Percentiles rank a stretch among this genome's conserved stretches.
Evolutionary conservation across 2,113 vertebrate genomes (phyloP).

Genomic region (Hippopotamus amphibius): DNA sequence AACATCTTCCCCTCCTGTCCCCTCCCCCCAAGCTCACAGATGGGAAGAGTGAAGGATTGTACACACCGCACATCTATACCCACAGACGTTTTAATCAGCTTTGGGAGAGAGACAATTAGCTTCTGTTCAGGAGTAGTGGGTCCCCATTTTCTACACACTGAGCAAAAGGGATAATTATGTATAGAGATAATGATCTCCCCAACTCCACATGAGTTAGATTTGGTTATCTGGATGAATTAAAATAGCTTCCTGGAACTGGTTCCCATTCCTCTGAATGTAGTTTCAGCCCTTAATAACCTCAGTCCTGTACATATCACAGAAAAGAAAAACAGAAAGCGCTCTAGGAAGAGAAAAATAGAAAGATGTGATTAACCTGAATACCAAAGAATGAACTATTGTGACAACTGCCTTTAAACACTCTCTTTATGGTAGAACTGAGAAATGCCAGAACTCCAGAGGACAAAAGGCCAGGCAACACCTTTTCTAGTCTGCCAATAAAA

Average conservation of each 20-base stretch:
- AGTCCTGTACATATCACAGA: not conserved
- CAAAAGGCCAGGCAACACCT: not conserved
- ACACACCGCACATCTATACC: not conserved
- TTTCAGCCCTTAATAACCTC: conserved; percentile 34
- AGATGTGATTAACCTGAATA: not conserved
- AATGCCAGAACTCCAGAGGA: conserved; percentile 11
- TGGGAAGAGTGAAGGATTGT: too few species aligned
- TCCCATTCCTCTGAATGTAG: not conserved
- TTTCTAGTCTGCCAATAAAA: not conserved
- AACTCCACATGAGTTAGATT: not conserved
- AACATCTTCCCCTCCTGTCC: not conserved
- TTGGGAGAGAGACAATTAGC: not conserved
- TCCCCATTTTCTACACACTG: not conserved
- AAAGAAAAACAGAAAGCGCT: conserved; percentile 53
- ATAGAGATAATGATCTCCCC: not conserved
- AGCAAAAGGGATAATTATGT: not conserved
- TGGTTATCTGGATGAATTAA: not conserved
- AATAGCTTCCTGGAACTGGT: not conserved
- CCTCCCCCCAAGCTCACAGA: not conserved
- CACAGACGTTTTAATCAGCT: not conserved
- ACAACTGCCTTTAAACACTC: conserved; percentile 48
- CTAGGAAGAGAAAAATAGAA: conserved; percentile 50
- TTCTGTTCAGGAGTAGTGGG: not conserved
- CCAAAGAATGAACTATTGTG: conserved; percentile 69
- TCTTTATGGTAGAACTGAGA: not conserved